phyloP scores from a whole-genome alignment of 1,140 invertebrate species.

The Rhopalosiphum maidis region DNA sequence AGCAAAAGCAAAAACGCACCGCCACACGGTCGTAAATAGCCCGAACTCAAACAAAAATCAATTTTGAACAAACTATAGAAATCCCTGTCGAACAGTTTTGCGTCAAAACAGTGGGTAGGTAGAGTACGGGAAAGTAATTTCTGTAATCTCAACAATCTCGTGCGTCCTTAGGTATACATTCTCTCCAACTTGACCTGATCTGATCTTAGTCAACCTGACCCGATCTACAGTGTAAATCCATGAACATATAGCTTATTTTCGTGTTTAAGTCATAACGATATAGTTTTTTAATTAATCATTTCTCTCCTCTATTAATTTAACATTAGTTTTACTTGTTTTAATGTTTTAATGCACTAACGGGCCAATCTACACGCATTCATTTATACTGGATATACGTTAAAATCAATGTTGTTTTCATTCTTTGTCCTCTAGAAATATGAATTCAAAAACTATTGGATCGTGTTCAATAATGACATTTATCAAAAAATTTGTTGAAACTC shows the following conservation, averaged over 20 bases:
- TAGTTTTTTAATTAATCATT: not conserved
- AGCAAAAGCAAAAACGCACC: not conserved
- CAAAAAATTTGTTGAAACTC: no score
- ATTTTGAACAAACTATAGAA: not conserved
- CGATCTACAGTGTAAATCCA: not conserved
- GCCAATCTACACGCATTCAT: not conserved
- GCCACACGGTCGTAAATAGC: not conserved
- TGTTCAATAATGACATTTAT: no score
- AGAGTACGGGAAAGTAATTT: not conserved
- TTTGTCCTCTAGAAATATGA: no score
- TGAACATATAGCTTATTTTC: not conserved
- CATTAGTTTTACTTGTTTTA: not conserved
- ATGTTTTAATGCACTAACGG: not conserved
- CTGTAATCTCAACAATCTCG: not conserved
- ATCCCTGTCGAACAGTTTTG: not conserved
- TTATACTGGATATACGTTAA: no score
- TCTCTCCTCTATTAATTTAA: not conserved
- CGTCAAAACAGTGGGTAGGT: not conserved
- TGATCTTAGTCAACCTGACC: not conserved
- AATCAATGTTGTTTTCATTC: no score
- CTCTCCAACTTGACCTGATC: not conserved
- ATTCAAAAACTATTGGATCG: no score
- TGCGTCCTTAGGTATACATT: not conserved
- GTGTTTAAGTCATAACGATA: not conserved
- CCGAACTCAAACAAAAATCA: not conserved